phyloP scores from a whole-genome alignment of 2,888 invertebrate genomes.

The Scaptodrosophila latifasciaeformis region DNA sequence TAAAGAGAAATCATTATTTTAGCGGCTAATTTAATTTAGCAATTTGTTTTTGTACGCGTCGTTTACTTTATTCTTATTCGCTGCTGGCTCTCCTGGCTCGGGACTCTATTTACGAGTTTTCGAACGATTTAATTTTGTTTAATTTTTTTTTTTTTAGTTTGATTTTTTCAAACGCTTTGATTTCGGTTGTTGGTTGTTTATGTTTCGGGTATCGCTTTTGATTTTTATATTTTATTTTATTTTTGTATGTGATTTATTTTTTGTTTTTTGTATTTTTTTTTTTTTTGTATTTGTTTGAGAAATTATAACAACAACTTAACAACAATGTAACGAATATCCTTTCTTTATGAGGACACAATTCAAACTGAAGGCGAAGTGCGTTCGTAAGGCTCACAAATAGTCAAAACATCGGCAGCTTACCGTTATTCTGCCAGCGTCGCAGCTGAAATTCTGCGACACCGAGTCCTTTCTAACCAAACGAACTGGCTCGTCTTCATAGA shows the following conservation, averaged over 20 bases:
- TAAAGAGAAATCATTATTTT: no score
- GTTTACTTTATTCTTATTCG: constrained; percentile 11
- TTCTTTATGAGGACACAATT: constrained; percentile 76
- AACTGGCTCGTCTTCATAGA: constrained; percentile 13
- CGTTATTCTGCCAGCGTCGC: constrained; percentile 64
- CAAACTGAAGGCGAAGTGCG: constrained; percentile 74
- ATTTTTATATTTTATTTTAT: constrained; percentile 25
- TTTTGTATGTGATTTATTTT: constrained; percentile 35
- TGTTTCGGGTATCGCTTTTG: constrained; percentile 36
- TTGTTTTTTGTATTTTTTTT: constrained; percentile 49
- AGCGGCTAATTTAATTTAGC: constrained; percentile 14
- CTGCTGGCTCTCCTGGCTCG: constrained; percentile 10
- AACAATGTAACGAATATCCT: constrained; percentile 76
- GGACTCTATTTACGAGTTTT: no score
- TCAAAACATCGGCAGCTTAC: constrained; percentile 58
- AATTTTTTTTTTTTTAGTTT: constrained; percentile 30
- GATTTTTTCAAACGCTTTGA: constrained; percentile 27
- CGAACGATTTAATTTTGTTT: constrained; percentile 30
- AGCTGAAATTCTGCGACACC: constrained; percentile 37
- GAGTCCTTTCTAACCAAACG: constrained; percentile 42
- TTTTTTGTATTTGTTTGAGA: constrained; percentile 53
- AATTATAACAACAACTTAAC: constrained; percentile 76
- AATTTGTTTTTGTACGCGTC: constrained; percentile 25
- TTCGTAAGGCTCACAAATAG: constrained; percentile 74
- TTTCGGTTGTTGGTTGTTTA: constrained; percentile 21